A percentile compares a stretch with the other conserved stretches of the same genome.
phyloP scores from a whole-genome alignment of 2,797 vertebrate species.

The Acipenser oxyrinchus region DNA sequence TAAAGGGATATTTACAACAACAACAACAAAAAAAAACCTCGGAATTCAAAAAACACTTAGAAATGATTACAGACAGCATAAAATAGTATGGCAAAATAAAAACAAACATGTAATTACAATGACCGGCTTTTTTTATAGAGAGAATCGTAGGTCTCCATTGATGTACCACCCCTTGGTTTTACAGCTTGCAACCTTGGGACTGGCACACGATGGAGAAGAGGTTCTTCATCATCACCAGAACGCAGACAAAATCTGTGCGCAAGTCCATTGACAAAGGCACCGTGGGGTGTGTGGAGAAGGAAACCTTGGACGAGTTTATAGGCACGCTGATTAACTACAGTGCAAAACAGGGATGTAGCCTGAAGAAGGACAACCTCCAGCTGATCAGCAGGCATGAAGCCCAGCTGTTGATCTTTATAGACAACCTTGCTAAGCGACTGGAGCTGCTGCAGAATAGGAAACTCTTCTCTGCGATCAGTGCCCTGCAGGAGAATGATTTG shows the following conservation, averaged over 20 bases:
- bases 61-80: too few relatives aligned
- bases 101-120: too few relatives aligned
- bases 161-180: too few relatives aligned
- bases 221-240: conserved; percentile 55
- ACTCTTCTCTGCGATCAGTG: conserved; percentile 61
- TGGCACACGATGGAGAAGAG: conserved; percentile 23
- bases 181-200: too few relatives aligned
- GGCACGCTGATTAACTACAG: conserved; percentile 40
- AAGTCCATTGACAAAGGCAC: conserved; percentile 40
- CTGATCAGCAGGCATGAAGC: conserved; percentile 58
- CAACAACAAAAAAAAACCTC: too few relatives aligned
- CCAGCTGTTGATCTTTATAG: conserved; percentile 58
- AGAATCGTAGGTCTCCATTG: too few relatives aligned
- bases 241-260: conserved; percentile 49
- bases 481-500: conserved; percentile 53
- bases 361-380: conserved; percentile 48
- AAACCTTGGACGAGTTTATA: conserved; percentile 37
- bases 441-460: conserved; percentile 57
- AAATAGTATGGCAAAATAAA: too few relatives aligned
- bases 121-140: too few relatives aligned
- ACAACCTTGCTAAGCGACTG: conserved; percentile 40
- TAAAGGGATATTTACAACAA: too few relatives aligned
- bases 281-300: conserved; percentile 44
- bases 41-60: too few relatives aligned
- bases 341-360: conserved; percentile 41